Evolutionary conservation across 2,797 vertebrate species (phyloP).

Genomic region (Coracias cyanogaster): DNA sequence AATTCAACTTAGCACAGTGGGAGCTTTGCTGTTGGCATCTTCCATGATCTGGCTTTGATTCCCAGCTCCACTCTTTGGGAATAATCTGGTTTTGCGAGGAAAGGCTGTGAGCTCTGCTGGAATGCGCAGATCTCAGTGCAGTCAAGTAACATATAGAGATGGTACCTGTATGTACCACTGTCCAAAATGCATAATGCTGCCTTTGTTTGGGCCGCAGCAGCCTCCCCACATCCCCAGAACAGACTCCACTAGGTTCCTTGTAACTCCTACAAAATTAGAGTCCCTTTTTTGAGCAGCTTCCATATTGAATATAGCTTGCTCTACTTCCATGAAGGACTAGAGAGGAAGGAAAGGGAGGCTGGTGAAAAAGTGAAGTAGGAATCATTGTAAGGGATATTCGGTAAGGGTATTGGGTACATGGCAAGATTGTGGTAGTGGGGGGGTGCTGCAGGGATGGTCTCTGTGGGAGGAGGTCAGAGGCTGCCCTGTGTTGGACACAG

Average conservation of each 20-base stretch:
- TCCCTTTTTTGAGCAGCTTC: background rate
- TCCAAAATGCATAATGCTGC: background rate
- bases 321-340: background rate
- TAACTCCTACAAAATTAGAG: background rate
- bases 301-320: background rate
- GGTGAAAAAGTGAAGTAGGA: background rate
- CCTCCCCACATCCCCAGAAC: background rate
- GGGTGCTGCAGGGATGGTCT: background rate
- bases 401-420: background rate
- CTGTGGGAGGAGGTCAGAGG: background rate
- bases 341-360: background rate
- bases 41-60: background rate
- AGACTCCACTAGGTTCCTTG: background rate
- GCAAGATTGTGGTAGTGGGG: background rate
- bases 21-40: background rate
- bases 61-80: background rate
- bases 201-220: background rate
- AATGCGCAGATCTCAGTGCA: background rate
- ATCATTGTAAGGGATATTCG: background rate
- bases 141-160: background rate
- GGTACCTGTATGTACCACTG: background rate
- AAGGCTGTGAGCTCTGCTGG: background rate
- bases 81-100: background rate
- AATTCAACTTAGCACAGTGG: background rate
- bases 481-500: background rate